Evolutionary conservation across 64 coral and sea anemone species (phyloP), one percentile per base, ranked within the genome.

Genomic region (Montipora cactus): DNA sequence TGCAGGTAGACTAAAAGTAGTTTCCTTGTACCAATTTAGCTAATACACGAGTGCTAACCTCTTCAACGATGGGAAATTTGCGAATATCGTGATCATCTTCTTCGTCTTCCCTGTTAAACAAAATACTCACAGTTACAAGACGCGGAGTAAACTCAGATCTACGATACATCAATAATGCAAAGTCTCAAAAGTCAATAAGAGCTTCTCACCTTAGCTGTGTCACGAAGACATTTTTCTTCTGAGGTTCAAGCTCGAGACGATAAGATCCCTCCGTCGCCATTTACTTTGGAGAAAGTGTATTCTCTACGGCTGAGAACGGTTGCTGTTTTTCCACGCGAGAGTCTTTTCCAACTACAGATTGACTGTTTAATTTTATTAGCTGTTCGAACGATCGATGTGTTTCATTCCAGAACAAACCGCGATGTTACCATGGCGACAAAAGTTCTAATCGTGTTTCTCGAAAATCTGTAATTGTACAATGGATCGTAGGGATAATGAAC

Each of bases 1-100:
- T 37, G 37, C 28, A 28, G 28, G 1, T 37, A 37, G 37, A 37
- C 37, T 37, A 37, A 37, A 37, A 37, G 37, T 37, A 37, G 37
- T 37, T 37, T 37, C 37, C 37, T 37, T 37, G 37, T 37, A 37
- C 37, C 37, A 37, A 37, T 37, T 37, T 37, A 37, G 37, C 1
- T 37, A 37, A 37, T 37, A 37, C 37, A 37, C 37, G 37, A 37
- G 37, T 37, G 37, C 53, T 57, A 57, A 99, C 98, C 95, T 96
- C 98, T 88, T 99, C 71, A 44, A 99, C 98, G 52, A 99, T 88
- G n/a, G 92, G 92, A 19, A 89, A 96, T 87, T 99, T 96, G 19
- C 95, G 92, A 92, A 90, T 76, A 49, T 96, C 86, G 58, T 52
- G 87, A 23, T 92, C 95, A 37, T 96, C 91, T 49, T 98, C 94